A percentile compares a stretch with the other conserved stretches of the same genome.
Evolutionary conservation across 2,888 invertebrate genomes (phyloP).

Genomic region (Monoplex corrugatus): DNA sequence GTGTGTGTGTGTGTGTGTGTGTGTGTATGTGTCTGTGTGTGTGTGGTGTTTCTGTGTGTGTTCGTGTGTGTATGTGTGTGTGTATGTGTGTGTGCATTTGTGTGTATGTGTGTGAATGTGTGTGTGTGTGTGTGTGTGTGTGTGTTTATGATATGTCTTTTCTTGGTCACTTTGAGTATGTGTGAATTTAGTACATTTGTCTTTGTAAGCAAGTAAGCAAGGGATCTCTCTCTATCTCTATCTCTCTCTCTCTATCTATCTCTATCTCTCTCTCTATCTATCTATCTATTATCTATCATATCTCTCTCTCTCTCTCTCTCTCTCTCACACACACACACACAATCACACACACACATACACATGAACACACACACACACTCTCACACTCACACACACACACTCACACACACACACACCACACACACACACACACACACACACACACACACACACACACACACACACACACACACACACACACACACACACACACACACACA

Average conservation of each 20-base stretch:
- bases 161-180: too few species aligned
- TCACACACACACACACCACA: neutral
- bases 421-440: neutral
- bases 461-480: neutral
- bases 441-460: neutral
- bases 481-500: too few species aligned
- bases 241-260: constrained; percentile 12
- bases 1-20: constrained; percentile 5
- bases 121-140: too few species aligned
- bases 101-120: too few species aligned
- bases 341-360: neutral
- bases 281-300: neutral
- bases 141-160: too few species aligned
- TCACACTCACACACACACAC: neutral
- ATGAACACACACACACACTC: neutral
- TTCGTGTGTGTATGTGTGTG: neutral
- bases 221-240: neutral
- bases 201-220: too few species aligned
- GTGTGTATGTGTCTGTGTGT: neutral
- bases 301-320: constrained; percentile 26
- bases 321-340: neutral
- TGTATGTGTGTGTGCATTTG: too few species aligned
- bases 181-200: too few species aligned
- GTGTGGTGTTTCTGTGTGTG: neutral
- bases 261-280: neutral